Percentiles rank a stretch among this genome's conserved stretches.
phyloP scores from a whole-genome alignment of 1,140 invertebrate species.

The Drosophila albomicans region DNA sequence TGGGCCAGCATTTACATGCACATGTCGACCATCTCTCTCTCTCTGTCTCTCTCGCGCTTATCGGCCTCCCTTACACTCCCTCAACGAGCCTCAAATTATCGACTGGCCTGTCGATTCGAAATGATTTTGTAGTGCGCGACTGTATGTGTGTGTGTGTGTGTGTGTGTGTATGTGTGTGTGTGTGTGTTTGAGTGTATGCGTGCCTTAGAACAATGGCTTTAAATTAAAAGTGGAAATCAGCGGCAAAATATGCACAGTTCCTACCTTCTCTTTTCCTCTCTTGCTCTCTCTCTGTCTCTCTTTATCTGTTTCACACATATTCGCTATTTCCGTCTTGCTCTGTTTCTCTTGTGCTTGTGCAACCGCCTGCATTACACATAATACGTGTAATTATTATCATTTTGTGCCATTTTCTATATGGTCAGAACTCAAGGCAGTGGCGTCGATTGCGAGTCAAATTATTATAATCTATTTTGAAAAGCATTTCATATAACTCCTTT shows the following conservation, averaged over 20 bases:
- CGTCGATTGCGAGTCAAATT: not conserved
- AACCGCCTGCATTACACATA: constrained; percentile 74
- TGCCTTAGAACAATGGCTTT: constrained; percentile 77
- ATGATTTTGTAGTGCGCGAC: constrained; percentile 16
- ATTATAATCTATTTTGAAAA: too few species aligned
- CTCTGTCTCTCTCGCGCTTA: not conserved
- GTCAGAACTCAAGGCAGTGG: constrained; percentile 22
- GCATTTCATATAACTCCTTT: too few species aligned
- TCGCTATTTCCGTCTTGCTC: not conserved
- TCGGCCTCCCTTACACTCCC: not conserved
- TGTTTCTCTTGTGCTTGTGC: constrained; percentile 23
- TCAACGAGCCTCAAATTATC: constrained; percentile 31
- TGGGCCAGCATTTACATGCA: constrained; percentile 63
- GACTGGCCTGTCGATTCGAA: constrained; percentile 36
- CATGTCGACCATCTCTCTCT: constrained; percentile 5
- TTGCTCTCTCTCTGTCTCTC: not conserved
- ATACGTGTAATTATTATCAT: constrained; percentile 82
- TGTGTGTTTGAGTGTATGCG: constrained; percentile 21
- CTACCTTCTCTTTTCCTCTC: not conserved
- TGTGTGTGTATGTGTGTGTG: constrained; percentile 3
- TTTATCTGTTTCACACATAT: not conserved
- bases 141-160: constrained; percentile 14
- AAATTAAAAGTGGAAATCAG: constrained; percentile 81
- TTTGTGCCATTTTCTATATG: constrained; percentile 67
- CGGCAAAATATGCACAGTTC: constrained; percentile 55